These are phyloP conservation scores for Chrysomallon squamiferum DNA, from an alignment of 1,140 invertebrate species.

Conservation along the genomic window DNA sequence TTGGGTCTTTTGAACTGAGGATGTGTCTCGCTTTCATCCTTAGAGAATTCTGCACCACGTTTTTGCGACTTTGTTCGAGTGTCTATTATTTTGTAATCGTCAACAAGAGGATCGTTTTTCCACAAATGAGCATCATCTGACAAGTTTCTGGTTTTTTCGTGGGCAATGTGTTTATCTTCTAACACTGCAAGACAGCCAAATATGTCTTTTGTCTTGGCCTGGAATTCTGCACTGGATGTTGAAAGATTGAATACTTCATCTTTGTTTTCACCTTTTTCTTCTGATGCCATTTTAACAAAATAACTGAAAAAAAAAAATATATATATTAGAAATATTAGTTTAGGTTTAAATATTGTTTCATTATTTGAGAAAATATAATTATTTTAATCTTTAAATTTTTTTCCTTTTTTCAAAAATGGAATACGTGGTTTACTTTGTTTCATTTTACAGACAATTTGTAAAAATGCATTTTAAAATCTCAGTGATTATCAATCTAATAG, in stretches of 20 bases:
- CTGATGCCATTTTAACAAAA: too few relatives aligned
- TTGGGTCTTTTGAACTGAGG: background rate
- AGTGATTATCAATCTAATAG: too few relatives aligned
- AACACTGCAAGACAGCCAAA: conserved; percentile 1
- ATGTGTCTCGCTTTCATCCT: background rate
- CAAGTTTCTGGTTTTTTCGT: background rate
- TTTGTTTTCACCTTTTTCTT: background rate
- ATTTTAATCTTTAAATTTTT: too few relatives aligned
- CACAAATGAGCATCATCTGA: background rate
- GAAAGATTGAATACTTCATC: background rate
- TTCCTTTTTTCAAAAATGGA: too few relatives aligned
- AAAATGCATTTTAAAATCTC: too few relatives aligned
- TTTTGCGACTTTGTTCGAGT: background rate
- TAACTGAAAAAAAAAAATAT: too few relatives aligned
- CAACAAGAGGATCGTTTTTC: background rate
- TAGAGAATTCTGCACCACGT: background rate
- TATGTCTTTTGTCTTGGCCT: background rate
- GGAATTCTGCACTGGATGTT: background rate
- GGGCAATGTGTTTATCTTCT: background rate
- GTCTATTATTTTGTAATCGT: conserved; percentile 1
- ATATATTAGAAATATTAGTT: too few relatives aligned
- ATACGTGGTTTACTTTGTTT: too few relatives aligned
- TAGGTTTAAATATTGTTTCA: too few relatives aligned
- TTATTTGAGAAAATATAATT: too few relatives aligned
- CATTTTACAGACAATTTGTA: too few relatives aligned